Conservation (phyloP, 1,140 invertebrate species). For the Pseudomyrmex gracilis region DNA sequence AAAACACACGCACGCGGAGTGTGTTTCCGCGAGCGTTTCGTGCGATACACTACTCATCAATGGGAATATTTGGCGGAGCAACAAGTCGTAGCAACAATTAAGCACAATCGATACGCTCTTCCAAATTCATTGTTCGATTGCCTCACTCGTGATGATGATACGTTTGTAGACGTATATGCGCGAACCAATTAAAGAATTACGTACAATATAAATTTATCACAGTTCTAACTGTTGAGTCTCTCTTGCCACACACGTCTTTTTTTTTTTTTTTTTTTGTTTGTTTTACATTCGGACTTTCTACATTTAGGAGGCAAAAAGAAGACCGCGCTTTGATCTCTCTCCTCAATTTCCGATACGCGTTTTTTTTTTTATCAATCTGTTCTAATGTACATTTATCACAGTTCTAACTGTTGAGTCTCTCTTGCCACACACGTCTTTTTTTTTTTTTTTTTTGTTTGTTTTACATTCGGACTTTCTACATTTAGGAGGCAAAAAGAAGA, state of each 20-base stretch:
- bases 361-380: conserved; percentile 48
- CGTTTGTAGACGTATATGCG: conserved; percentile 41
- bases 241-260: conserved; percentile 59
- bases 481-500: conserved; percentile 47
- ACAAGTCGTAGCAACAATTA: conserved; percentile 27
- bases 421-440: conserved; percentile 48
- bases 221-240: conserved; percentile 79
- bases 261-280: conserved; percentile 12
- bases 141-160: conserved; percentile 1
- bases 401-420: conserved; percentile 79
- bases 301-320: conserved; percentile 48
- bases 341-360: conserved; percentile 8
- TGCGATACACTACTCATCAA: neutral
- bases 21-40: no score
- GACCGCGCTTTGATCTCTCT: conserved; percentile 3
- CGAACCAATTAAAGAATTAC: conserved; percentile 55
- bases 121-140: neutral
- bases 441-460: conserved; percentile 10
- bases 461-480: conserved; percentile 33
- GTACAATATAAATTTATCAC: conserved; percentile 80
- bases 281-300: conserved; percentile 30
- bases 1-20: no score
- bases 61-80: neutral
- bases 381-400: conserved; percentile 83
- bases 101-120: neutral